phyloP scores from a whole-genome alignment of 2,888 invertebrate genomes.

The Cynaeus angustus region DNA sequence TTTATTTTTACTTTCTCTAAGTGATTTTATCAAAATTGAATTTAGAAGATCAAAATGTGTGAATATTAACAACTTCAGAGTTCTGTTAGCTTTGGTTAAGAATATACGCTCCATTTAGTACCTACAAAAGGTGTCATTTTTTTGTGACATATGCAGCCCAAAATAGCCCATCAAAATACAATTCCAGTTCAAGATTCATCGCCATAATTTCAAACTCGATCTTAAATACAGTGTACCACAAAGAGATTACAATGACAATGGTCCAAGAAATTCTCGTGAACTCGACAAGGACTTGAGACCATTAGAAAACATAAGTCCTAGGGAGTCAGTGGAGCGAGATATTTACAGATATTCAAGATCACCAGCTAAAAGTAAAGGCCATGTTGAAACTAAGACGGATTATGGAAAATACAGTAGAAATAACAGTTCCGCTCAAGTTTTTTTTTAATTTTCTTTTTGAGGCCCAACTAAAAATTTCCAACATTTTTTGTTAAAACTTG shows the following conservation, averaged over 20 bases:
- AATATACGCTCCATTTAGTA: too few species aligned
- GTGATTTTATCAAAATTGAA: too few species aligned
- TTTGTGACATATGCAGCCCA: too few species aligned
- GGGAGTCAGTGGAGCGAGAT: constrained; percentile 67
- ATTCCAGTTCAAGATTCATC: constrained; percentile 59
- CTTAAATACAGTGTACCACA: constrained; percentile 65
- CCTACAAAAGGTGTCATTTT: too few species aligned
- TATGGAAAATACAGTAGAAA: constrained; percentile 83
- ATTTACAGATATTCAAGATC: constrained; percentile 78
- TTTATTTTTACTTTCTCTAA: too few species aligned
- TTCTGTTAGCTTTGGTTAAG: too few species aligned
- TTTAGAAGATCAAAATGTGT: too few species aligned
- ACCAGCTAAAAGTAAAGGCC: constrained; percentile 74
- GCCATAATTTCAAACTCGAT: constrained; percentile 67
- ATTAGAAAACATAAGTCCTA: constrained; percentile 62
- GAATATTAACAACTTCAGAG: too few species aligned
- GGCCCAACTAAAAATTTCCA: too few species aligned
- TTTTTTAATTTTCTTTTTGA: too few species aligned
- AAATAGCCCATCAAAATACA: constrained; percentile 67
- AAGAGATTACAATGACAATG: constrained; percentile 61
- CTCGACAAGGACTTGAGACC: too few species aligned
- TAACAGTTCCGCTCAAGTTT: constrained; percentile 63
- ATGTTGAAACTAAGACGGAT: constrained; percentile 81
- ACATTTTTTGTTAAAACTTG: too few species aligned
- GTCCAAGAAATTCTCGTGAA: constrained; percentile 69